Conservation (phyloP, 2,797 vertebrate genomes). For the Gephyroberyx darwinii region DNA sequence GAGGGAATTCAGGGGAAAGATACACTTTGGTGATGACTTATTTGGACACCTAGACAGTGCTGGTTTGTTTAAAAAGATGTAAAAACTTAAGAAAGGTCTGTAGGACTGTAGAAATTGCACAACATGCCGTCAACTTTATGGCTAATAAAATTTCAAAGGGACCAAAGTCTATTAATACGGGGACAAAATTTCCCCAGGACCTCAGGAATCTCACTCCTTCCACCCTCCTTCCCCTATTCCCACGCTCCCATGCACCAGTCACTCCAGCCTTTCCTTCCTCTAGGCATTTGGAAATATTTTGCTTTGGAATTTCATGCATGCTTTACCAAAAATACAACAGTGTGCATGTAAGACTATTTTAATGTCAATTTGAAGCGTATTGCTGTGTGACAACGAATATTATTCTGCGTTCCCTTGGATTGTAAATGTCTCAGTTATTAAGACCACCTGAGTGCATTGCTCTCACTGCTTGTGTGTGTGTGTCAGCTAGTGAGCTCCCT, state of each 20-base stretch:
- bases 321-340: constrained; percentile 48
- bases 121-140: constrained; percentile 91
- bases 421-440: background rate
- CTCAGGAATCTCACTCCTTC: constrained; percentile 85
- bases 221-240: constrained; percentile 80
- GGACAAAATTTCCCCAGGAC: constrained; percentile 85
- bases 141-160: constrained; percentile 97
- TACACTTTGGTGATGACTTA: constrained; percentile 73
- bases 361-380: constrained; percentile 8
- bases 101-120: constrained; percentile 81
- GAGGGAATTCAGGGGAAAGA: constrained; percentile 50
- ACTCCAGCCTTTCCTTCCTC: constrained; percentile 48
- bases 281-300: constrained; percentile 59
- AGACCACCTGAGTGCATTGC: background rate
- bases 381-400: background rate
- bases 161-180: constrained; percentile 90
- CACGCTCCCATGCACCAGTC: constrained; percentile 77
- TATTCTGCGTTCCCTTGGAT: constrained; percentile 6
- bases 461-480: constrained; percentile 27
- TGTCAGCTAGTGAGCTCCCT: constrained; percentile 39
- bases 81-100: constrained; percentile 69
- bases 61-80: constrained; percentile 76
- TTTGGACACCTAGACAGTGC: constrained; percentile 65
- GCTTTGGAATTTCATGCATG: constrained; percentile 47
- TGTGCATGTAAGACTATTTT: constrained; percentile 6